Conservation (phyloP, 2,113 vertebrate genomes). For the human (Homo sapiens) region GRCh38 chr1:164313501-164314000, state of each 20-base stretch:
- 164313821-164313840: not conserved
- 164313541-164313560: not conserved
- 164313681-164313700: not conserved
- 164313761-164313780: not conserved
- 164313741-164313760: not conserved
- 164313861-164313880: not conserved
- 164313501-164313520: too few relatives aligned
- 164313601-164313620: not conserved
- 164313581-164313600: not conserved
- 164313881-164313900: not conserved
- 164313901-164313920: not conserved
- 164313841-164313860: too few relatives aligned
- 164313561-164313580: not conserved
- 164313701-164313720: not conserved
- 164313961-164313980: not conserved
- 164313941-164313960: not conserved
- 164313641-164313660: not conserved
- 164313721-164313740: not conserved
- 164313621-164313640: fast-evolving
- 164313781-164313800: not conserved
- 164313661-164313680: not conserved
- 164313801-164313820: not conserved
- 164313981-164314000: not conserved
- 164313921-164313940: not conserved
- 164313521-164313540: not conserved